Conservation (phyloP, 2,797 vertebrate species). For the Sebastolobus altivelis region DNA sequence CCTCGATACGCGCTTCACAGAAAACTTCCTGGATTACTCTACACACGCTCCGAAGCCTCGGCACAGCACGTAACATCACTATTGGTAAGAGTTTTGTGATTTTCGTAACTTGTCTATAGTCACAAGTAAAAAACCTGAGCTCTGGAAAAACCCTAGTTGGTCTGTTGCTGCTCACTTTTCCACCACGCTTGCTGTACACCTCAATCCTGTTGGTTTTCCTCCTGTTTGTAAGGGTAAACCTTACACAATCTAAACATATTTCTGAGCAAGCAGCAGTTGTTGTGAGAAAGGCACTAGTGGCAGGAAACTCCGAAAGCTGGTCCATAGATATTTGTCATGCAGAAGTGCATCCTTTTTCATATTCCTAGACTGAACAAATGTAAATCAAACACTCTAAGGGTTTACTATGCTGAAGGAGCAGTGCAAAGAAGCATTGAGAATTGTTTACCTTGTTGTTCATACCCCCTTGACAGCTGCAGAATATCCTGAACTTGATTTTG, state of each 20-base stretch:
- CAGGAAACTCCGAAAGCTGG: neutral
- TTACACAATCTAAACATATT: neutral
- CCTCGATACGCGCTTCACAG: no score
- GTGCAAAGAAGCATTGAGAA: neutral
- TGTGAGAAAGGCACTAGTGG: neutral
- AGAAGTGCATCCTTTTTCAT: slow-evolving; percentile 1
- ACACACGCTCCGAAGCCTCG: no score
- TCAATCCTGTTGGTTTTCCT: no score
- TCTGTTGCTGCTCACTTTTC: no score
- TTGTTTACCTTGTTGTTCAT: slow-evolving; percentile 7
- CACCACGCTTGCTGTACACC: no score
- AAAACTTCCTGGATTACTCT: no score
- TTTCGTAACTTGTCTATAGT: no score
- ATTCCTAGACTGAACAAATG: slow-evolving; percentile 3
- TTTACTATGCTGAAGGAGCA: slow-evolving; percentile 12
- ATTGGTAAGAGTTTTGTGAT: no score
- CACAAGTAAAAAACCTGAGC: no score
- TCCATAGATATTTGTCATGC: slow-evolving; percentile 8
- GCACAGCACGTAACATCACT: no score
- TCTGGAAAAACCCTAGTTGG: no score
- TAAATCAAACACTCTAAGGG: neutral
- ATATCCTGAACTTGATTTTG: slow-evolving; percentile 3
- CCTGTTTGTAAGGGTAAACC: no score
- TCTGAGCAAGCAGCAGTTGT: neutral
- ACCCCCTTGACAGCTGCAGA: slow-evolving; percentile 13